phyloP scores from a whole-genome alignment of 2,888 invertebrate genomes.

The Drosophila niveifrons region DNA sequence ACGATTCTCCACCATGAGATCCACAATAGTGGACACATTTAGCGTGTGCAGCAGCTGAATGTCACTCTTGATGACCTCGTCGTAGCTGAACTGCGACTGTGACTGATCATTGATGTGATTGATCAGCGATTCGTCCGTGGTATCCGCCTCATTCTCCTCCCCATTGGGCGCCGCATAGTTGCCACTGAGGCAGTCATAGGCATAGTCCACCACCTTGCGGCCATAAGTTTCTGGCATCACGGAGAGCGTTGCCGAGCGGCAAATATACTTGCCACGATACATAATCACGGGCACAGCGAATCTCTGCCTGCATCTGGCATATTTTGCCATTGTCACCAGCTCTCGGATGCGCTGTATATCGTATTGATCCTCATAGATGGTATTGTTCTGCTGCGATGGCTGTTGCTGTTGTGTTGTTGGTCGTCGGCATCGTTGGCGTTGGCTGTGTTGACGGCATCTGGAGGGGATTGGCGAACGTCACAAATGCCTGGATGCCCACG shows the following conservation, averaged over 20 bases:
- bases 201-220: conserved; percentile 88
- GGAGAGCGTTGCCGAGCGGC: conserved; percentile 91
- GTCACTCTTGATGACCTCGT: conserved; percentile 86
- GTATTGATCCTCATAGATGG: conserved; percentile 87
- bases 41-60: conserved; percentile 90
- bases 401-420: conserved; percentile 33
- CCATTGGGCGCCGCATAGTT: conserved; percentile 68
- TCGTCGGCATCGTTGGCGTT: conserved; percentile 16
- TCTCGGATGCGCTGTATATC: conserved; percentile 88
- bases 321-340: conserved; percentile 88
- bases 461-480: conserved; percentile 78
- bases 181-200: conserved; percentile 81
- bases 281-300: conserved; percentile 92
- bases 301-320: conserved; percentile 91
- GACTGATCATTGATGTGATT: conserved; percentile 71
- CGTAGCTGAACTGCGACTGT: conserved; percentile 81
- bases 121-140: conserved; percentile 80
- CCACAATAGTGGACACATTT: conserved; percentile 90
- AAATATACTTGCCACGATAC: conserved; percentile 90
- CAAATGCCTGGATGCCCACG: conserved; percentile 77
- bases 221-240: conserved; percentile 91
- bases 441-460: conserved; percentile 32
- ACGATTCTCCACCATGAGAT: conserved; percentile 94
- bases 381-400: conserved; percentile 77
- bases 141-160: conserved; percentile 81